phyloP scores from a whole-genome alignment of 2,113 vertebrate species.

The Calyptomena viridis region DNA sequence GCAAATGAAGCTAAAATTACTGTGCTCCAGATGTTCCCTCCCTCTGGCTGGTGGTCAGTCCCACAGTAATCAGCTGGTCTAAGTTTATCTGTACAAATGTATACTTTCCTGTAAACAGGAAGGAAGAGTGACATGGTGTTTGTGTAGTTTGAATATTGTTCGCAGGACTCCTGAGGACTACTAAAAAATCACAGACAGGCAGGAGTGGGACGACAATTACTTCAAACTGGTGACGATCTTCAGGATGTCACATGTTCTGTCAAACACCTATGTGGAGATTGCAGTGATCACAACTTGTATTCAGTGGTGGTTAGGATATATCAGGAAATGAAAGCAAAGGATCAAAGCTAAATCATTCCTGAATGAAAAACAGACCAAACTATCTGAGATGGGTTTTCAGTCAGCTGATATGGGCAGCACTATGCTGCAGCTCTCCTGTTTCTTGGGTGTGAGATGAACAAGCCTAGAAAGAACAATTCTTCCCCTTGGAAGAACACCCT shows the following conservation, averaged over 20 bases:
- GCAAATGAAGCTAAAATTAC: background rate
- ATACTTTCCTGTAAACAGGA: slow-evolving; percentile 12
- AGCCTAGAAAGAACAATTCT: background rate
- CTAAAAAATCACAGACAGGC: background rate
- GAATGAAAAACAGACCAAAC: background rate
- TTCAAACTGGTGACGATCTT: background rate
- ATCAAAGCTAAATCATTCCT: background rate
- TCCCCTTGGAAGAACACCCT: background rate
- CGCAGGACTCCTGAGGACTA: background rate
- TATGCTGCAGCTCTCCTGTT: rapidly evolving
- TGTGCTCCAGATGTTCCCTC: background rate
- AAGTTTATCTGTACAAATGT: slow-evolving; percentile 7
- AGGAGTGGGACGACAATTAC: background rate
- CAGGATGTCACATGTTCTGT: background rate
- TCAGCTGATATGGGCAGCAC: background rate
- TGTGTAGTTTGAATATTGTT: background rate
- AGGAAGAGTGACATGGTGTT: background rate
- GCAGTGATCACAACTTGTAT: background rate
- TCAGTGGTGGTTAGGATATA: background rate
- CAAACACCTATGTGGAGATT: background rate
- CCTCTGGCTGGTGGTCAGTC: background rate
- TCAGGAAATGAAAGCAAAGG: background rate
- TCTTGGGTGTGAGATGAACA: background rate
- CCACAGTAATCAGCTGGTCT: background rate
- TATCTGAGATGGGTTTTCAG: background rate